phyloP scores from a whole-genome alignment of 2,113 vertebrate genomes.

The Forbesichthys agassizii region DNA sequence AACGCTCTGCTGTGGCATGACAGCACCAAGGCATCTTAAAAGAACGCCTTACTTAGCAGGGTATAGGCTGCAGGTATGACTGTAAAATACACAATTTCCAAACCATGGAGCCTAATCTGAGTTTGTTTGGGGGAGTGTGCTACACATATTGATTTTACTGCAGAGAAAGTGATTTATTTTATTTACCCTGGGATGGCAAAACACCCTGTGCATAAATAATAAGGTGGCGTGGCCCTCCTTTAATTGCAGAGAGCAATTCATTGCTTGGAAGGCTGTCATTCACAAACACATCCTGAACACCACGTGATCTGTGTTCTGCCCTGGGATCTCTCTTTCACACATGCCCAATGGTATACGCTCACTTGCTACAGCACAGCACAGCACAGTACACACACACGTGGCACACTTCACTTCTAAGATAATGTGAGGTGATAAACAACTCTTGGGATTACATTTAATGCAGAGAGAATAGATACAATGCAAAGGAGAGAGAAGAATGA shows the following conservation, averaged over 20 bases:
- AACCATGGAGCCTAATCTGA: conserved; percentile 30
- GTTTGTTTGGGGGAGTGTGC: conserved; percentile 51
- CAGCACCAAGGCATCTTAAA: too few species aligned
- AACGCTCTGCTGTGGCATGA: conserved; percentile 4
- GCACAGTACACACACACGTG: too few species aligned
- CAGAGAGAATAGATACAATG: neutral
- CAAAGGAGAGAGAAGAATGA: neutral
- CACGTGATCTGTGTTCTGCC: conserved; percentile 20
- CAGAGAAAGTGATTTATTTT: conserved; percentile 59
- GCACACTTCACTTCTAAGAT: neutral
- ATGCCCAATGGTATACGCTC: neutral
- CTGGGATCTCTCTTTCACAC: conserved; percentile 7
- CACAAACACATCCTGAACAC: conserved; percentile 22
- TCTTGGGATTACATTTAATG: neutral
- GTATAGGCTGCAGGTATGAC: conserved; percentile 9
- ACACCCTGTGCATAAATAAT: conserved; percentile 58
- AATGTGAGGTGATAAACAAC: conserved; percentile 14
- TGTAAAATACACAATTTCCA: conserved; percentile 28
- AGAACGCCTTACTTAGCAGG: neutral
- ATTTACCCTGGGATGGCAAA: conserved; percentile 45
- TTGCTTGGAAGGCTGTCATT: conserved; percentile 31
- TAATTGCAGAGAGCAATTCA: conserved; percentile 38
- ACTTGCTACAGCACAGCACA: neutral
- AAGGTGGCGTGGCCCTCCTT: conserved; percentile 28
- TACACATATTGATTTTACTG: conserved; percentile 55